Conservation (phyloP, 2,888 invertebrate genomes). For the Drosophila falleni region DNA sequence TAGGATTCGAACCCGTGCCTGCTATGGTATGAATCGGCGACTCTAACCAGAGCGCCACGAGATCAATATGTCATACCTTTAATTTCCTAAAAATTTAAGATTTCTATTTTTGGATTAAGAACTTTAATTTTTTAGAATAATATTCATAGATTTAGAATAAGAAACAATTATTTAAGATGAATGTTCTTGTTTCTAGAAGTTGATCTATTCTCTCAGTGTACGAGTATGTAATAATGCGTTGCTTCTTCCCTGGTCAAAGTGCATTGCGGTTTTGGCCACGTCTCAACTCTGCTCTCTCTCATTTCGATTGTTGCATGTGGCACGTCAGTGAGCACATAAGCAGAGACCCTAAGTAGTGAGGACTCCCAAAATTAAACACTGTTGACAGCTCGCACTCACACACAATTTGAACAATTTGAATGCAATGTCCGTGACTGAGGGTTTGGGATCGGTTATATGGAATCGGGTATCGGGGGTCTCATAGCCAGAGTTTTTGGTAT, state of each 20-base stretch:
- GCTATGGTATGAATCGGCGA: too few species aligned
- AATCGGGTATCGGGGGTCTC: constrained; percentile 8
- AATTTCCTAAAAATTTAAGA: too few species aligned
- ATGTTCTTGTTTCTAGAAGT: too few species aligned
- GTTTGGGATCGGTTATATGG: neutral
- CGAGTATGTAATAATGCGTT: constrained; percentile 61
- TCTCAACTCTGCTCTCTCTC: neutral
- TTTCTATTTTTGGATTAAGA: too few species aligned
- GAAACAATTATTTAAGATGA: too few species aligned
- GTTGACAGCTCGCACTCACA: constrained; percentile 81
- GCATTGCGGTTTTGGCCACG: constrained; percentile 71
- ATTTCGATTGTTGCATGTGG: constrained; percentile 67
- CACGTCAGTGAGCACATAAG: constrained; percentile 58
- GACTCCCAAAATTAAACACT: constrained; percentile 77
- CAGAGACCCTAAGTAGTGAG: constrained; percentile 38
- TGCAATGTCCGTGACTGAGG: constrained; percentile 52
- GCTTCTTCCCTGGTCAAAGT: constrained; percentile 65
- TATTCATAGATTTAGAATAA: too few species aligned
- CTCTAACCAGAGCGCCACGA: too few species aligned
- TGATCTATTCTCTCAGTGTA: too few species aligned
- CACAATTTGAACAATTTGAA: constrained; percentile 66
- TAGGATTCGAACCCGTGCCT: too few species aligned
- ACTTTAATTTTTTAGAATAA: too few species aligned
- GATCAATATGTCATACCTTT: too few species aligned
- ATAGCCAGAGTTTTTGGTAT: constrained; percentile 18